Evolutionary conservation across 92 coral and sea anemone species (phyloP).

Genomic region (Epizoanthus stellaris): DNA sequence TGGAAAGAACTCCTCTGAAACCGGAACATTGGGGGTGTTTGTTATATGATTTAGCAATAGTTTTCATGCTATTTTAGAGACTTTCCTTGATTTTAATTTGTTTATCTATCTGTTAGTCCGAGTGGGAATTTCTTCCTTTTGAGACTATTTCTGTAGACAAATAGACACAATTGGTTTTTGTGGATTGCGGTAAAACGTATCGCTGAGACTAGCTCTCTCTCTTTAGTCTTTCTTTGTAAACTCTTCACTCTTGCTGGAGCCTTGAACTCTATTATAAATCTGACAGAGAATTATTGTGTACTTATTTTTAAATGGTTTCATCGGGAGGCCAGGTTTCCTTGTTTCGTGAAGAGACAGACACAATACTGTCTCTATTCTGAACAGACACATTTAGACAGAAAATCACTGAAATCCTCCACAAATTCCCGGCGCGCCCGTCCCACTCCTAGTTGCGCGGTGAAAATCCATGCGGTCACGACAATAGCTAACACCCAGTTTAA

Average conservation of each 20-base stretch:
- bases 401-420: constrained; percentile 13
- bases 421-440: constrained; percentile 33
- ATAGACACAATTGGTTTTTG: not conserved
- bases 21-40: not conserved
- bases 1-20: not conserved
- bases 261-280: no score
- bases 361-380: not conserved
- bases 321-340: not conserved
- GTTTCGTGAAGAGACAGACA: not conserved
- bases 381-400: not conserved
- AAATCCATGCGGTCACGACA: not conserved
- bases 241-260: no score
- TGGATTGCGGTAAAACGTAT: not conserved
- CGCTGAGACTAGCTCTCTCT: not conserved
- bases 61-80: not conserved
- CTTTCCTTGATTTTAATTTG: not conserved
- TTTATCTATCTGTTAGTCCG: not conserved
- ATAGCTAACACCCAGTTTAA: not conserved
- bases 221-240: no score
- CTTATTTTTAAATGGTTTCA: not conserved
- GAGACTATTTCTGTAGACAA: not conserved
- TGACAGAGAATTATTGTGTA: no score
- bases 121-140: not conserved
- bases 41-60: not conserved
- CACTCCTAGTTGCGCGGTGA: not conserved